A percentile compares a stretch with the other conserved stretches of the same genome.
Conservation (phyloP, 2,797 vertebrate species). For the Sciaenops ocellatus region DNA sequence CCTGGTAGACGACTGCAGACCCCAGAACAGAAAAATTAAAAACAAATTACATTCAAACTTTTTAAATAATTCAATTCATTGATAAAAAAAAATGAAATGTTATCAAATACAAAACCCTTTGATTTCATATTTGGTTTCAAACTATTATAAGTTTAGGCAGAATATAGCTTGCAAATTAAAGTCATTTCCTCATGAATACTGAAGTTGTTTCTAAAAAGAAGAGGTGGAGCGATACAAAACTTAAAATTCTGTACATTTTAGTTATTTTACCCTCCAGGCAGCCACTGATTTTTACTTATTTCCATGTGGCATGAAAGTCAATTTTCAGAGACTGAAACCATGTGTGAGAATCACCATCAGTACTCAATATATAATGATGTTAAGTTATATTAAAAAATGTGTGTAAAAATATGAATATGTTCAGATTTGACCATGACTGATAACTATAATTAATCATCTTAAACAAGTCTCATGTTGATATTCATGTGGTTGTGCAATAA, state of each 20-base stretch:
- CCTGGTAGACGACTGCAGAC: background rate
- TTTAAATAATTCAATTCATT: conserved; percentile 47
- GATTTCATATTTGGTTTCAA: conserved; percentile 43
- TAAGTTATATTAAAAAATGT: background rate
- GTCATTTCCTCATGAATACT: background rate
- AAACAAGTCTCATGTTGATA: background rate
- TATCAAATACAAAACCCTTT: conserved; percentile 42
- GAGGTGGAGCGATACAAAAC: background rate
- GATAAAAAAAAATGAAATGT: conserved; percentile 42
- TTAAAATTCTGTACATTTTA: background rate
- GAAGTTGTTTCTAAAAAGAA: conserved; percentile 6
- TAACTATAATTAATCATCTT: background rate
- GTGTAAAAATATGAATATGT: background rate
- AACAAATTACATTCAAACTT: conserved; percentile 20
- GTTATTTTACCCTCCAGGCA: background rate
- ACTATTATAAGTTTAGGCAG: conserved; percentile 22
- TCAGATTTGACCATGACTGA: background rate
- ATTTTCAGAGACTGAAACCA: background rate
- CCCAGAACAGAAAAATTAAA: background rate
- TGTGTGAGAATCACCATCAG: background rate
- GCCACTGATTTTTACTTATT: background rate
- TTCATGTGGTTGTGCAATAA: background rate
- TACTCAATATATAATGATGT: background rate
- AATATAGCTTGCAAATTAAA: conserved; percentile 27
- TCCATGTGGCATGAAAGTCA: background rate